Evolutionary conservation across 2,113 vertebrate species (phyloP), one percentile per base, ranked within the genome.

Genomic region (Orthonyx spaldingii): DNA sequence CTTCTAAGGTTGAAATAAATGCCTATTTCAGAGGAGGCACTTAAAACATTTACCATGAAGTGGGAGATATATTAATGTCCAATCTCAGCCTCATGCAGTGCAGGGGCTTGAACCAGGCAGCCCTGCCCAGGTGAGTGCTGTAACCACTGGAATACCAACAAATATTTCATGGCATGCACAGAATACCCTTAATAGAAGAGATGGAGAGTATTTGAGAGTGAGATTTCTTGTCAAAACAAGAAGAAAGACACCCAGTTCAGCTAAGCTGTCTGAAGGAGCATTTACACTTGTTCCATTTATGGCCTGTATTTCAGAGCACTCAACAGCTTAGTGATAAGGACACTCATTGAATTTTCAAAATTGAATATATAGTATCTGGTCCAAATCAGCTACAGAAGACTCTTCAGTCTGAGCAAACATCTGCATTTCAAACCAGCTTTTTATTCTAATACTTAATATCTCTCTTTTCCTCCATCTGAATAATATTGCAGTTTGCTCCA

Each of bases 161-260:
- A 80, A 71, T 47, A 35, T 69, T 69, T 27, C 19, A 15, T 5
- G 9, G 19, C 12, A 50, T 13, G 10, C n/a, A 42, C 37, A 66
- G 26, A 66, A 61, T 42, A 14, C 9, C 32, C 23, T 37, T 57
- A 59, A 52, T 1, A 89, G n/a, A 37, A 72, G 44, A 83, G 30
- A 35, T 6, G 8, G 10, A 30, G 53, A 80, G 24, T 15, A 53
- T 71, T 21, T 47, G 27, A 83, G 49, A 85, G 28, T 37, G n/a
- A 80, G 87, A 90, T 80, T 83, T 89, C 84, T 88, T 94, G 75
- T 84, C 66, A 64, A 92, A 96, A 83, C 66, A 72, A 79, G 66
- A 79, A 70, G 21, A 41, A 24, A 87, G 46, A 8, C 33, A 63
- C 82, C 85, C 47, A 75, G 11, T 75, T 82, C 60, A 63, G 30